phyloP scores from a whole-genome alignment of 2,113 vertebrate species.

The Ailurus styani region DNA sequence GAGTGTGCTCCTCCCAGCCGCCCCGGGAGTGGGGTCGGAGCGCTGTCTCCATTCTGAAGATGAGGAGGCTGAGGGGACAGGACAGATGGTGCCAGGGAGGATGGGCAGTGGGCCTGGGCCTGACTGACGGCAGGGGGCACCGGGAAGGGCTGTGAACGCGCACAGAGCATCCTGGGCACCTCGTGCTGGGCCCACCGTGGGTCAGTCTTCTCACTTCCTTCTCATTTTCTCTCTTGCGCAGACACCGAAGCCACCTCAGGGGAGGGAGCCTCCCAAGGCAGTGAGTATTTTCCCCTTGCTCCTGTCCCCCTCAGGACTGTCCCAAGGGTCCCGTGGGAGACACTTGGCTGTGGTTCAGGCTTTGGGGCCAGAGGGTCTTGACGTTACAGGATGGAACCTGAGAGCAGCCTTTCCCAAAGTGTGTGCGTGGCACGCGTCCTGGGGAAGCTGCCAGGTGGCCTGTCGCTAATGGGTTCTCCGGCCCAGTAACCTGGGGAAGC shows the following conservation, averaged over 20 bases:
- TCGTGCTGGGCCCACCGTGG: accelerated
- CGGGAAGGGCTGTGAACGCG: not conserved
- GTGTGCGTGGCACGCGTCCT: not conserved
- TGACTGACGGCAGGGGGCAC: accelerated
- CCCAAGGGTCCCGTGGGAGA: not conserved
- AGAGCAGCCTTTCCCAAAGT: not conserved
- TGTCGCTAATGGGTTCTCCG: not conserved
- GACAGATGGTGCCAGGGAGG: not conserved
- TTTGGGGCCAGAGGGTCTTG: not conserved
- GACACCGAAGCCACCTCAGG: slow-evolving; percentile 88
- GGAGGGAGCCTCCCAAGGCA: slow-evolving; percentile 86
- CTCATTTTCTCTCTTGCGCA: slow-evolving; percentile 55
- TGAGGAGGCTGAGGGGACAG: not conserved
- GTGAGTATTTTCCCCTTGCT: slow-evolving; percentile 79
- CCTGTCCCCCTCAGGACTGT: not conserved
- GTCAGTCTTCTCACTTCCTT: not conserved
- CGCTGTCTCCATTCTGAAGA: not conserved
- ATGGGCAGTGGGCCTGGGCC: not conserved
- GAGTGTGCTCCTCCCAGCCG: accelerated
- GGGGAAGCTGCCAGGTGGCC: not conserved
- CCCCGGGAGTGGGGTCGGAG: accelerated
- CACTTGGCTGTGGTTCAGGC: not conserved
- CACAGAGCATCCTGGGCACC: accelerated
- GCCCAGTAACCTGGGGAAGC: not conserved
- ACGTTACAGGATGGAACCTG: not conserved